Evolutionary conservation across 2,113 vertebrate genomes (phyloP), one percentile per base, ranked within the genome.

Genomic region (Agapornis roseicollis): DNA sequence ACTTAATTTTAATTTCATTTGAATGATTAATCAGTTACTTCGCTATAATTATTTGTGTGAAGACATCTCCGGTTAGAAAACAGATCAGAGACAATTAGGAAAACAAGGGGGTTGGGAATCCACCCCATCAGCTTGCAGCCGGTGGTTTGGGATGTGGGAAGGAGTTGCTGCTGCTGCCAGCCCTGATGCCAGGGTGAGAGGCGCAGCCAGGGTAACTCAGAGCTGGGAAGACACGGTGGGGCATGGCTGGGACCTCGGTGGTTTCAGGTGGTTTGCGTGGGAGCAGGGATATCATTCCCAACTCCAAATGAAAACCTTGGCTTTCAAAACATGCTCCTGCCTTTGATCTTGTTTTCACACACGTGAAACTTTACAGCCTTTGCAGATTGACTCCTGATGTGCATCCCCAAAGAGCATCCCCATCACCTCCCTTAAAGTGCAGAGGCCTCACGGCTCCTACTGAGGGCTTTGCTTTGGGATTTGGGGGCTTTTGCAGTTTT

Each of bases 21-120:
- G 91, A 96, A 88, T 89, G 94, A 96, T 95, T 95, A 93, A 90
- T 92, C 93, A 89, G 87, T 90, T 92, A 61, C 86, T 89, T 29
- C 84, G 60, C 89, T 87, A 10, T 85, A 86, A 93, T 92, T 94
- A 88, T 85, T 92, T 94, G 93, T 90, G 89, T 85, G 65, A 79
- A 95, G 96, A 85, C 84, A 91, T 91, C 84, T 83, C 93, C 9
- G 17, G 83, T 82, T 66, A 73, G 93, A 81, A 92, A 94, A 89
- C 77, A 83, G 82, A 90, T 83, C 85, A 28, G 64, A 64, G 64
- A 50, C 87, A 88, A 90, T 93, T 71, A 89, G 77, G 80, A n/a
- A 72, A 85, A 66, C 65, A 35, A 85, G 69, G 0, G 25, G 6
- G 64, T 65, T 33, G 84, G 35, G 72, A 88, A 78, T 12, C 56